Evolutionary conservation across 2,888 invertebrate species (phyloP), one percentile per base, ranked within the genome.

Genomic region (Hemistola chrysoprasaria): DNA sequence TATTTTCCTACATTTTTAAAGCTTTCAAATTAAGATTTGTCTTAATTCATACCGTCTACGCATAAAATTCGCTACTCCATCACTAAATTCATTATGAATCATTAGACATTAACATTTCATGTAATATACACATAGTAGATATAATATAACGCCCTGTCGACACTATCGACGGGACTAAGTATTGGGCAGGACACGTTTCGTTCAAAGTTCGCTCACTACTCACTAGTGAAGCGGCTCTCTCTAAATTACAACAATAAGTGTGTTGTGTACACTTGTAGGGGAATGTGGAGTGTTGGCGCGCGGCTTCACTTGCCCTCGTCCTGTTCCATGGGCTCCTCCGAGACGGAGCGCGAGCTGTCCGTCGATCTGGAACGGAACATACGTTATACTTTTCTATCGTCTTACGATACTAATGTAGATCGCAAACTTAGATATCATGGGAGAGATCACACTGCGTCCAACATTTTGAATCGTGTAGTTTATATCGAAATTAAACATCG

Each of bases 241-340:
- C n/a, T n/a, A n/a, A n/a, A n/a, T n/a, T n/a, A n/a, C n/a, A n/a
- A n/a, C n/a, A n/a, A n/a, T n/a, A n/a, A n/a, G n/a, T n/a, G n/a
- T n/a, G n/a, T n/a, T n/a, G n/a, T n/a, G n/a, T n/a, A n/a, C n/a
- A n/a, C n/a, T n/a, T n/a, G n/a, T n/a, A n/a, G n/a, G 36, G 23
- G 25, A 22, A 11, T 25, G 43, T 27, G 22, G 24, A 22, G 30
- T 6, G 40, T 33, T 40, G 40, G 40, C 32, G 37, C 45, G 40
- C 37, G 34, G 22, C 49, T 78, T 92, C 92, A 94, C 90, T 94
- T 94, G 69, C 90, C 91, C 77, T 95, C 95, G 83, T 95, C 95
- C 83, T 95, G 94, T 77, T 95, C 95, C 95, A 95, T 95, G 34
- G 95, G 95, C 84, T 95, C 95, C 68, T 93, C 94, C 45, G 93